These are phyloP conservation scores for Nipponia nippon DNA, from an alignment of 2,113 vertebrate genomes.

Conservation along the genomic window DNA sequence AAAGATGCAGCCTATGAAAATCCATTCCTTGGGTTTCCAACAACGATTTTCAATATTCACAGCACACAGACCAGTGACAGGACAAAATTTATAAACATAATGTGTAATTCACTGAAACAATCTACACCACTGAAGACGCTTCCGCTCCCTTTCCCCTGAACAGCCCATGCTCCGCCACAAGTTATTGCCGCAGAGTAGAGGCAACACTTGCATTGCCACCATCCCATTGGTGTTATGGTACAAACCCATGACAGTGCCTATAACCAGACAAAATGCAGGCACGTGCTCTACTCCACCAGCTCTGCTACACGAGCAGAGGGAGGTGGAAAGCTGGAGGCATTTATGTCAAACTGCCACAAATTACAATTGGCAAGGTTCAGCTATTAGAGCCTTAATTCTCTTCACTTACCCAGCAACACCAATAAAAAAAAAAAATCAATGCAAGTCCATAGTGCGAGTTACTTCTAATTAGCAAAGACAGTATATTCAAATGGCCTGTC, in stretches of 20 bases:
- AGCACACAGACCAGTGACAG: not conserved
- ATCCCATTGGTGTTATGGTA: fast-evolving
- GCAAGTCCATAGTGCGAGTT: not conserved
- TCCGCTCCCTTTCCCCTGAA: not conserved
- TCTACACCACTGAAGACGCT: not conserved
- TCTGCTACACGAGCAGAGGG: not conserved
- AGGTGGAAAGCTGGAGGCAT: not conserved
- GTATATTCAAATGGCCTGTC: not conserved
- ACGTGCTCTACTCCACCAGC: not conserved
- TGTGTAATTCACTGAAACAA: not conserved
- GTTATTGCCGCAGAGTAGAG: not conserved
- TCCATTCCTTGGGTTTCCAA: not conserved
- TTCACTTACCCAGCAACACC: not conserved
- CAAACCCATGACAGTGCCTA: not conserved
- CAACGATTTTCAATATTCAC: not conserved
- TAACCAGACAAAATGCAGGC: not conserved
- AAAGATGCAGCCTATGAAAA: not conserved
- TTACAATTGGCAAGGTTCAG: not conserved
- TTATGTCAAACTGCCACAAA: not conserved
- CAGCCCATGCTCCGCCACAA: not conserved
- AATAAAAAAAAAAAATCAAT: not conserved
- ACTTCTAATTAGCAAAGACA: not conserved
- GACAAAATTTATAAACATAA: not conserved
- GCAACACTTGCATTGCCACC: not conserved
- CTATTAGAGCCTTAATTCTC: not conserved